Evolutionary conservation across 2,888 invertebrate species (phyloP).

Genomic region (Drosophila setosimentum): DNA sequence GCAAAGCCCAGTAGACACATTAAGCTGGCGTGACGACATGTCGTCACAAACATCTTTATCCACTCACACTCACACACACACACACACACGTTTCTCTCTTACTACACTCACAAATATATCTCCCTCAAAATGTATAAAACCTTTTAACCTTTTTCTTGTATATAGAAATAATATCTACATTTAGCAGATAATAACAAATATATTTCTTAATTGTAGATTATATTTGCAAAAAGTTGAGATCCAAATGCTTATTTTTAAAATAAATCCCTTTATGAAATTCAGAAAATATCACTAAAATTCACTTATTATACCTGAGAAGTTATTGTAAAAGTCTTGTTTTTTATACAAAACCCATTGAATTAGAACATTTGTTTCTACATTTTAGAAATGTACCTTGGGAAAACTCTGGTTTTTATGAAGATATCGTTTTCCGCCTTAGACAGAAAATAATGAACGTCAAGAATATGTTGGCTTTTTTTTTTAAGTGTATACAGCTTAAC

Average conservation of each 20-base stretch:
- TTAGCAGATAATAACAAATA: too few relatives aligned
- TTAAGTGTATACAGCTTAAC: background rate
- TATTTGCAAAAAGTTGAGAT: too few relatives aligned
- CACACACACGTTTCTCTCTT: constrained; percentile 1
- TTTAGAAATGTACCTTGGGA: background rate
- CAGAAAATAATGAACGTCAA: background rate
- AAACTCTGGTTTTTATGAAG: background rate
- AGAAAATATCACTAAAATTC: background rate
- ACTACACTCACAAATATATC: background rate
- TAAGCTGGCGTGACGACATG: constrained; percentile 39
- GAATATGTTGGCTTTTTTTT: background rate
- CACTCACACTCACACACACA: background rate
- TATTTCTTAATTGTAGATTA: background rate
- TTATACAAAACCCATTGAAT: background rate
- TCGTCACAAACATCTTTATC: constrained; percentile 27
- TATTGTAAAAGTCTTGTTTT: background rate
- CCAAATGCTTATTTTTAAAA: too few relatives aligned
- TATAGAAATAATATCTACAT: too few relatives aligned
- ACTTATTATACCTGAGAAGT: background rate
- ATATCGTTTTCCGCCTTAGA: background rate
- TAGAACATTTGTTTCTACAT: too few relatives aligned
- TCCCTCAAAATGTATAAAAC: background rate
- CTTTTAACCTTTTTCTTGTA: too few relatives aligned
- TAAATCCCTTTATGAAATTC: background rate
- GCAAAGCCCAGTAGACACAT: constrained; percentile 44